A percentile compares a stretch with the other conserved stretches of the same genome.
Evolutionary conservation across 2,797 vertebrate species (phyloP).

Genomic region (Coendou prehensilis): DNA sequence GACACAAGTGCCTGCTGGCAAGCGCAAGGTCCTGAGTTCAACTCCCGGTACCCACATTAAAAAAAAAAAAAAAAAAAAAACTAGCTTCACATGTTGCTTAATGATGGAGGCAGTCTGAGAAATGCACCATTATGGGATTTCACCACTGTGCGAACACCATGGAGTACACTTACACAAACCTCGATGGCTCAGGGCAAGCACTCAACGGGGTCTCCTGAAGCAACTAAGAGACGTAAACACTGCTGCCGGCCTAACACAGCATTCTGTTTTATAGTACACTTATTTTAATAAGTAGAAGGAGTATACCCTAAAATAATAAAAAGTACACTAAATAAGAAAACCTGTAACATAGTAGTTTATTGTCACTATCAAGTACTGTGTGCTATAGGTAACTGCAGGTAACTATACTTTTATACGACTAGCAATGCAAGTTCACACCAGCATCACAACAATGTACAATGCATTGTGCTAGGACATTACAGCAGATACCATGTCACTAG

Average conservation of each 20-base stretch:
- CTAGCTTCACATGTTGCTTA: neutral
- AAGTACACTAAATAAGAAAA: neutral
- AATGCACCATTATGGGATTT: neutral
- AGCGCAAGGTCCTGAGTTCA: too few species aligned
- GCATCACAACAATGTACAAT: neutral
- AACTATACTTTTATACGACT: too few species aligned
- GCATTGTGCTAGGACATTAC: neutral
- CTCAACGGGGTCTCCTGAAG: neutral
- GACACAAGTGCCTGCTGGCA: too few species aligned
- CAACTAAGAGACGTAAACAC: neutral
- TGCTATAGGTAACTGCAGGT: neutral
- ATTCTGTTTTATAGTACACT: neutral
- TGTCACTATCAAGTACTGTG: neutral
- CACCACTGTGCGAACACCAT: neutral
- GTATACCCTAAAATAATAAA: neutral
- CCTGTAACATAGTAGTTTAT: neutral
- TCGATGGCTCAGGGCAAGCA: neutral
- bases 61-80: neutral
- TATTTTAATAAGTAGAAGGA: neutral
- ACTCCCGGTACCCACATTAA: too few species aligned
- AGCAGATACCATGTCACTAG: neutral
- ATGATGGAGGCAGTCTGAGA: neutral
- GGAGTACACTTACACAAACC: neutral
- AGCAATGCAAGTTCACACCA: neutral
- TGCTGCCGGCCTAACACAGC: neutral